Conservation (phyloP, 2,797 vertebrate species). For the Pseudochromis fuscus region DNA sequence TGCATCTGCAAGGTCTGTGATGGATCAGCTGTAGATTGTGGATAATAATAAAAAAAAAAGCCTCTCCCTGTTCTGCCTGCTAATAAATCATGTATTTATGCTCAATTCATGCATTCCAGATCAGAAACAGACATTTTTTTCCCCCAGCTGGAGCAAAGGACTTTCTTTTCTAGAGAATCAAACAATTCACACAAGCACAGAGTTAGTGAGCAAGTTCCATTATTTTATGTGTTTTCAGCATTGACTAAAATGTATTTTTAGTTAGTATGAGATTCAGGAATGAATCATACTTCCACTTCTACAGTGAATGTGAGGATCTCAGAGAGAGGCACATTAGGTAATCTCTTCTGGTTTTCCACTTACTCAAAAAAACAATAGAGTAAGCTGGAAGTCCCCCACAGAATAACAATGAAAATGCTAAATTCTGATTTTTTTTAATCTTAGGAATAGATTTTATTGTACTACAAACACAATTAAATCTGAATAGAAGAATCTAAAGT, state of each 20-base stretch:
- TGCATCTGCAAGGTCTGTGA: too few species aligned
- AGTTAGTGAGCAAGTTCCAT: background rate
- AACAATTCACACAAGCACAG: background rate
- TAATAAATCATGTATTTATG: background rate
- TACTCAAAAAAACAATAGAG: too few species aligned
- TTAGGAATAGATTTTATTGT: too few species aligned
- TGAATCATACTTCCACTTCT: conserved; percentile 12
- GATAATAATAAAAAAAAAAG: too few species aligned
- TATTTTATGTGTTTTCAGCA: background rate
- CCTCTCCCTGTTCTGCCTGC: too few species aligned
- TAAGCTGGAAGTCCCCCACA: too few species aligned
- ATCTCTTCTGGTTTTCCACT: background rate
- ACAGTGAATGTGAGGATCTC: background rate
- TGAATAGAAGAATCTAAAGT: background rate
- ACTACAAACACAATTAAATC: background rate
- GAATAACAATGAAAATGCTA: too few species aligned
- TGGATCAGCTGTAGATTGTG: too few species aligned
- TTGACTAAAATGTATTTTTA: background rate
- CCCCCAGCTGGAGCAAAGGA: background rate
- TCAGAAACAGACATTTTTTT: background rate
- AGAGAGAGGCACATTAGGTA: background rate
- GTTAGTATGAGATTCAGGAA: background rate
- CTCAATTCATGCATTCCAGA: background rate
- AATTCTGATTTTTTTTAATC: too few species aligned
- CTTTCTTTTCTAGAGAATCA: background rate